Base-by-base conservation (phyloP, 2,113 vertebrate species). In the Hippoglossus stenolepis region DNA sequence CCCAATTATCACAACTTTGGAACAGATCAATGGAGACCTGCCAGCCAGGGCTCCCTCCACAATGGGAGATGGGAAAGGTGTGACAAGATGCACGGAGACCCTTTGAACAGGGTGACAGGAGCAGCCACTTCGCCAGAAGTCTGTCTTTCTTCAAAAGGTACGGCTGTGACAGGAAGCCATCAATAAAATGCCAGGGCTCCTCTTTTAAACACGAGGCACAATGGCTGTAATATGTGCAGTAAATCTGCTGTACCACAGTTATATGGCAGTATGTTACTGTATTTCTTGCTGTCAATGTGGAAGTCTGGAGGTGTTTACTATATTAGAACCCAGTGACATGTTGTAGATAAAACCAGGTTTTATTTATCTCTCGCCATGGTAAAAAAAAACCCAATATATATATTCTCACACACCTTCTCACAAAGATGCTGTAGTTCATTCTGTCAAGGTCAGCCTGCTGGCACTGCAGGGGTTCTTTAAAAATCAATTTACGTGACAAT, bases 11-110 rank as follows among this genome's bases (percentile, higher is more conserved):
- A 74, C 82, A 75, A 85, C 85, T 85, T 70, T 86, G 85, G 73
- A 89, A 82, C 80, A 78, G 89, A 93, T 94, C 90, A 93, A 90
- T 94, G 87, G 87, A 89, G 84, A 89, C 70, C 85, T 85, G 88
- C 80, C 87, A 87, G 83, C 79, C 71, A 54, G 57, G 20, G 62
- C 80, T 91, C 64, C 65, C 43, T 77, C 90, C 85, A 91, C 92
- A 92, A 90, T 87, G 70, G 79, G 82, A 86, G 85, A 88, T 86
- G 79, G 82, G 71, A 81, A 89, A 87, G 79, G 87, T 92, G 86
- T 84, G 90, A 93, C 87, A 88, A 89, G 85, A 91, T 78, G 75
- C 78, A 90, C 8, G 45, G 38, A 90, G 86, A 85, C 62, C 80
- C 89, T 91, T 90, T 92, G 85, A 92, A 87, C 63, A 70, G 66